Evolutionary conservation across 1,140 invertebrate genomes (phyloP).

Genomic region (Sycobia sp.): DNA sequence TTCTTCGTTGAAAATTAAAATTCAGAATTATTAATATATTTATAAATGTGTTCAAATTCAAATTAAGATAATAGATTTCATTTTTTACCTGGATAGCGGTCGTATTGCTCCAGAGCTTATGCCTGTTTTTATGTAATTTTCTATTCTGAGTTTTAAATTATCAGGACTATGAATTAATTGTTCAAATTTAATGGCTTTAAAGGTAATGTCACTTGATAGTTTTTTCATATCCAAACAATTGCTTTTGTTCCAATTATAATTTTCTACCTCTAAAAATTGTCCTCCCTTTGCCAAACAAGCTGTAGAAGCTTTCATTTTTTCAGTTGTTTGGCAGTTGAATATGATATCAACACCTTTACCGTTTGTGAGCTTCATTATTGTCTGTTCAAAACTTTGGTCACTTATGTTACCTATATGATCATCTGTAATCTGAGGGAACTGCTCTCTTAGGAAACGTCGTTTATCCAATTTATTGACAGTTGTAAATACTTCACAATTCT

Average conservation of each 20-base stretch:
- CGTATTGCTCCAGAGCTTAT: constrained; percentile 55
- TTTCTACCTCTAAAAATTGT: constrained; percentile 79
- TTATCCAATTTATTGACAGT: constrained; percentile 76
- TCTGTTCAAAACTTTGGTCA: constrained; percentile 72
- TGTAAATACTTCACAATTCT: constrained; percentile 72
- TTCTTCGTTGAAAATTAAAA: constrained; percentile 35
- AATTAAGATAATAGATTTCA: no score
- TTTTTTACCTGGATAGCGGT: constrained; percentile 49
- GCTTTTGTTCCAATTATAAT: constrained; percentile 73
- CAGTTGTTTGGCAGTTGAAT: constrained; percentile 78
- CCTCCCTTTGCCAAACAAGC: constrained; percentile 75
- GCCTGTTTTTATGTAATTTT: neutral
- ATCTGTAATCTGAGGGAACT: constrained; percentile 71
- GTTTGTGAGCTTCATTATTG: constrained; percentile 67
- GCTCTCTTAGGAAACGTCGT: constrained; percentile 68
- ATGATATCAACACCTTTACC: constrained; percentile 77
- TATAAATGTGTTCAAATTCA: no score
- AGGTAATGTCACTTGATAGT: constrained; percentile 82
- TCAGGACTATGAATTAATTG: constrained; percentile 61
- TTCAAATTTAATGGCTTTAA: constrained; percentile 77
- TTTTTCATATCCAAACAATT: constrained; percentile 72
- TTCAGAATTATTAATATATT: neutral
- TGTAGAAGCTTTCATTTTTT: constrained; percentile 78
- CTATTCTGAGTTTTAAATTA: constrained; percentile 45
- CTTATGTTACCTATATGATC: constrained; percentile 76